Evolutionary conservation across 1,140 invertebrate genomes (phyloP).

Genomic region (Drosophila trapezifrons): DNA sequence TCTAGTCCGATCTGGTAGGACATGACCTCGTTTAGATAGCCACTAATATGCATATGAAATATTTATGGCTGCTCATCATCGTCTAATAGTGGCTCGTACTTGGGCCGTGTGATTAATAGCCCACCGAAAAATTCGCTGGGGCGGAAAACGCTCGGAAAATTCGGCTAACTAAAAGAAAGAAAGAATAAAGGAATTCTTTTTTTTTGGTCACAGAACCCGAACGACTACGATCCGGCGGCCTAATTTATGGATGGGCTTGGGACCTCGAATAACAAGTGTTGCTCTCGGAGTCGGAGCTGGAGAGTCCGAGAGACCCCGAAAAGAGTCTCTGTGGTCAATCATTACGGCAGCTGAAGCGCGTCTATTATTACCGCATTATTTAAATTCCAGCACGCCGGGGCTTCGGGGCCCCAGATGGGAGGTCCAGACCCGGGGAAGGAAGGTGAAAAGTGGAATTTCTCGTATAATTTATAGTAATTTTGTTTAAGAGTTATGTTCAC

Average conservation of each 20-base stretch:
- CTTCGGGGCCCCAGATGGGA: conserved; percentile 37
- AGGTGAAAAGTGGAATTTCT: conserved; percentile 81
- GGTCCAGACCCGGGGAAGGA: conserved; percentile 16
- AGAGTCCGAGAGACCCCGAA: conserved; percentile 38
- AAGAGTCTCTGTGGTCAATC: conserved; percentile 36
- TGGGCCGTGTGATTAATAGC: conserved; percentile 71
- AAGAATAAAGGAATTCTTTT: conserved; percentile 24
- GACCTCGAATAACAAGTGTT: conserved; percentile 9
- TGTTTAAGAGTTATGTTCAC: conserved; percentile 81
- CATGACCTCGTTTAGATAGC: conserved; percentile 45
- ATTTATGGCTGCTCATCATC: conserved; percentile 41
- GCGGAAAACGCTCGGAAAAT: conserved; percentile 67
- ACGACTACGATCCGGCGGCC: background rate
- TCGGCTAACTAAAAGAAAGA: conserved; percentile 49
- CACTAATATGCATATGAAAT: conserved; percentile 67
- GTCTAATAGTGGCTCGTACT: conserved; percentile 43
- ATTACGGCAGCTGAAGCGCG: conserved; percentile 80
- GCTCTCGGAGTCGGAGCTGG: background rate
- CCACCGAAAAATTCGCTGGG: conserved; percentile 43
- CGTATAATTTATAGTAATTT: conserved; percentile 82
- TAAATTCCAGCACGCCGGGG: conserved; percentile 53
- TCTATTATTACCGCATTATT: conserved; percentile 83
- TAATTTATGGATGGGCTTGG: conserved; percentile 26
- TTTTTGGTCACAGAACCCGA: conserved; percentile 4
- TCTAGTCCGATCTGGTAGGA: conserved; percentile 41